These are phyloP conservation scores for Picathartes gymnocephalus DNA, from an alignment of 2,113 vertebrate genomes.

Conservation along the genomic window DNA sequence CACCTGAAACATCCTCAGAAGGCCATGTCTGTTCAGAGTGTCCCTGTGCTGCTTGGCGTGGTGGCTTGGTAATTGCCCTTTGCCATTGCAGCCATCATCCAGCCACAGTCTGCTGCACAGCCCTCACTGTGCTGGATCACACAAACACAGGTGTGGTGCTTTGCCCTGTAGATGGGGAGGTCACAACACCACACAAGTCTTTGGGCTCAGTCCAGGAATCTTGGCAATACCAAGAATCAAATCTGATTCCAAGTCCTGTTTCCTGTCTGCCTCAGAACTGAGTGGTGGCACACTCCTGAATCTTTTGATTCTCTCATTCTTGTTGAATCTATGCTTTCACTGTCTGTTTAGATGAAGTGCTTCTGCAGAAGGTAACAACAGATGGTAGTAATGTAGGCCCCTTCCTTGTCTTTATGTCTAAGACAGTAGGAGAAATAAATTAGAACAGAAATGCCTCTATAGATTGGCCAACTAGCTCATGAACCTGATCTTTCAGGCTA, in stretches of 20 bases:
- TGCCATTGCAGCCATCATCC: not conserved
- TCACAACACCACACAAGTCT: not conserved
- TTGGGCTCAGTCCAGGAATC: not conserved
- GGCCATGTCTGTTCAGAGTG: not conserved
- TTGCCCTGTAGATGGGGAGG: not conserved
- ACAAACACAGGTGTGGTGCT: not conserved
- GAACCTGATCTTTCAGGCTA: not conserved
- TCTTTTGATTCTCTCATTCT: not conserved
- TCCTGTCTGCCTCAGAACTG: not conserved
- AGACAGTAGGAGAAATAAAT: not conserved
- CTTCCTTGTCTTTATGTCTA: not conserved
- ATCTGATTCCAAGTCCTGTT: not conserved
- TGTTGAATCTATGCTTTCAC: not conserved
- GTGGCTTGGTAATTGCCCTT: not conserved
- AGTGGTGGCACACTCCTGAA: not conserved
- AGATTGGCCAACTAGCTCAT: not conserved
- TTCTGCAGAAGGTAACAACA: slow-evolving; percentile 21
- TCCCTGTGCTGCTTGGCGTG: not conserved
- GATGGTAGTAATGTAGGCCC: not conserved
- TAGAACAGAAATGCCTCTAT: not conserved
- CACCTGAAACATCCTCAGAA: not conserved
- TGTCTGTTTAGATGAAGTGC: not conserved
- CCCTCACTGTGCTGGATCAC: not conserved
- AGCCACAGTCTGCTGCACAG: not conserved
- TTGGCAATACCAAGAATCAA: not conserved